Base-by-base conservation (phyloP, 2,888 invertebrate genomes). In the Caenorhabditis sp. region DNA sequence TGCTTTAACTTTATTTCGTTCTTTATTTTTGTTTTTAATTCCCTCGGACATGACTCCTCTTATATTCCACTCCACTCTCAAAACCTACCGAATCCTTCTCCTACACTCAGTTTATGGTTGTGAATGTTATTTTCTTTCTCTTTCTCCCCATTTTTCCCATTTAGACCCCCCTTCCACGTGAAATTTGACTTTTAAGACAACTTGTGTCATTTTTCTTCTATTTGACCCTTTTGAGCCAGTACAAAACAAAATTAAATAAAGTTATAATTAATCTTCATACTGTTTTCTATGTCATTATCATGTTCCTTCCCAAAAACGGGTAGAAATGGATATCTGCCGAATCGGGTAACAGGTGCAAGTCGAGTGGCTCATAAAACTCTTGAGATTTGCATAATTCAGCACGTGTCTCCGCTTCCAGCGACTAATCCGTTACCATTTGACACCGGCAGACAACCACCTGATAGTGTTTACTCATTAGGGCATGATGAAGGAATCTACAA, bases 311-410 rank as follows among this genome's bases (percentile, higher is more conserved):
- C n/a, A n/a, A n/a, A n/a, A n/a, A n/a, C n/a, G n/a, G n/a, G n/a
- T n/a, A n/a, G n/a, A n/a, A n/a, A n/a, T n/a, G n/a, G 32, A 44
- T 56, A 60, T 65, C 62, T 28, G n/a, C n/a, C n/a, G n/a, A n/a
- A n/a, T n/a, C n/a, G 50, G 68, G 77, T 37, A 78, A 77, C 77
- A 82, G 82, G 82, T 82, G 82, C 82, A 78, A 70, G 62, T 72
- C 51, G 68, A 77, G 77, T 68, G 72, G 64, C 71, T 70, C 77
- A 64, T 77, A 82, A 82, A 77, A 82, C 82, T 82, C 82, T 82
- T 82, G 68, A 82, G 37, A 82, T 82, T 78, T 82, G 68, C 82
- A 82, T 78, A 78, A 72, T 67, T 51, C 68, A 47, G 55, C 78
- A 64, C 60, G 4, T 20, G 32, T 37, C 40, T 1, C 22, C 51